Percentiles rank a stretch among this genome's conserved stretches.
Conservation (phyloP, 1,140 invertebrate genomes). For the Ditylenchus dipsaci region DNA sequence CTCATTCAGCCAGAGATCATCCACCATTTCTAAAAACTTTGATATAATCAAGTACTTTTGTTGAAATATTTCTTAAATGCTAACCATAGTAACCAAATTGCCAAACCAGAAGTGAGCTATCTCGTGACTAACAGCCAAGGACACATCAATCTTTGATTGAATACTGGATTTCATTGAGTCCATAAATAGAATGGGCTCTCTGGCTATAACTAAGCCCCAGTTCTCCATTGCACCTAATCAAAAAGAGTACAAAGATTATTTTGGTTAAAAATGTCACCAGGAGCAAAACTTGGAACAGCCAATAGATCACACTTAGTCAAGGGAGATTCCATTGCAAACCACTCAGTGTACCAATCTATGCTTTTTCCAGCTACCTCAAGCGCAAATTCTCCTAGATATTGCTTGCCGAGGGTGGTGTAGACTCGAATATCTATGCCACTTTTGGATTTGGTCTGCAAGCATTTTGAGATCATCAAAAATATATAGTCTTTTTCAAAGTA, state of each 20-base stretch:
- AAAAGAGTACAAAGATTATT: too few relatives aligned
- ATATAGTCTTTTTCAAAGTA: too few relatives aligned
- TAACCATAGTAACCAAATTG: conserved; percentile 57
- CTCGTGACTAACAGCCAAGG: conserved; percentile 79
- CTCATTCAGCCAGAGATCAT: conserved; percentile 61
- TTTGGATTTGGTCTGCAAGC: conserved; percentile 46
- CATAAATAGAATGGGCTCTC: conserved; percentile 73
- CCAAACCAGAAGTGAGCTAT: conserved; percentile 69
- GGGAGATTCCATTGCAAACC: conserved; percentile 77
- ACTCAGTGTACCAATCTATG: conserved; percentile 77
- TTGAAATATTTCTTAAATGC: too few relatives aligned
- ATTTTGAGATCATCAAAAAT: too few relatives aligned
- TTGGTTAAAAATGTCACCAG: conserved; percentile 39
- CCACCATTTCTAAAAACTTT: conserved; percentile 61
- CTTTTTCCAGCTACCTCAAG: conserved; percentile 71
- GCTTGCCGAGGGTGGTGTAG: conserved; percentile 74
- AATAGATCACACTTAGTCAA: conserved; percentile 60
- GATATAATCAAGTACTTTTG: background rate
- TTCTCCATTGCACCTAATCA: conserved; percentile 67
- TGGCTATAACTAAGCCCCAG: conserved; percentile 86
- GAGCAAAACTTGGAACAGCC: conserved; percentile 54
- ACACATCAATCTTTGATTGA: conserved; percentile 66
- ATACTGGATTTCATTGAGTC: conserved; percentile 67
- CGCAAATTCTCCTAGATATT: conserved; percentile 75
- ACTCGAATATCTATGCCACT: conserved; percentile 65